Evolutionary conservation across 2,888 invertebrate genomes (phyloP), one percentile per base, ranked within the genome.

Genomic region (Chymomyza amoena): DNA sequence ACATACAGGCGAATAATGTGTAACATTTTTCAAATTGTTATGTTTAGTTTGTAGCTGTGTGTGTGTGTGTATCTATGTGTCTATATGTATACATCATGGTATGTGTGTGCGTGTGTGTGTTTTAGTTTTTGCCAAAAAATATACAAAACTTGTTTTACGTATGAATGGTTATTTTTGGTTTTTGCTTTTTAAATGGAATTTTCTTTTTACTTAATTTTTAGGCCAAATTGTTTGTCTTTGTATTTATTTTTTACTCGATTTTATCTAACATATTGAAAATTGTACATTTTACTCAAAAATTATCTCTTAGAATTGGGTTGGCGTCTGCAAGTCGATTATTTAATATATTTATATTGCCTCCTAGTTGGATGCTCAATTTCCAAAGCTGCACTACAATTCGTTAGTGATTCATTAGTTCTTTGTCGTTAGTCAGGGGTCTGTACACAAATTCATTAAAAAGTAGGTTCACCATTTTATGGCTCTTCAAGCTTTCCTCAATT

Each of bases 111-210:
- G 69, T 73, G 70, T 60, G 65, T 64, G 69, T 73, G 70, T 60
- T 63, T 64, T 18, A 51, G 10, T 15, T 52, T 50, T 13, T 63
- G 10, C 62, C 61, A 61, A 56, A 32, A 20, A 65, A 82, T 87
- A 81, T 84, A 81, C 80, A 87, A 75, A 73, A 86, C 72, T 73
- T 72, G 73, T 65, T 70, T 87, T 85, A 85, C 81, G 76, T 80
- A 85, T 79, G 81, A 70, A 73, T 86, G 39, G 13, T 45, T 45
- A 6, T 64, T 32, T 56, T 39, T 28, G 56, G 28, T 69, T 67
- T 64, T 66, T 39, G 51, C 45, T 61, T 66, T 70, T 60, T 69
- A 52, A 62, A 70, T 36, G 66, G 74, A 50, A 25, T 66, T 64
- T 45, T 13, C 39, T 45, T 45, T 45, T 45, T 45, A 13, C 39